Conservation (phyloP, 1,140 invertebrate genomes). For the Ceratina australensis region DNA sequence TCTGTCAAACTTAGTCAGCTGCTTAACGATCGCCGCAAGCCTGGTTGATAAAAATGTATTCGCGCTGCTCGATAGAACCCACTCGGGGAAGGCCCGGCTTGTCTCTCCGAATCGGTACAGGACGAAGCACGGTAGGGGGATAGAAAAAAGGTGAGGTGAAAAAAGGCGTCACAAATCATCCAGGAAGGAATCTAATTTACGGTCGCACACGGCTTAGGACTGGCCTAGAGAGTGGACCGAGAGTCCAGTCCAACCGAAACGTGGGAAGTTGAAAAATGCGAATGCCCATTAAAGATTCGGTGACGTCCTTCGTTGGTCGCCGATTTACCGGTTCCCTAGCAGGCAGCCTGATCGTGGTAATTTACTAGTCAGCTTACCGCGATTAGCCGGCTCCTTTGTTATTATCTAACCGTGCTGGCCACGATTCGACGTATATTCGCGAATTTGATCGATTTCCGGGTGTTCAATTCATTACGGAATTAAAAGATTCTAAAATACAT, state of each 20-base stretch:
- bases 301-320: slow-evolving; percentile 54
- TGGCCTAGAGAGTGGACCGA: slow-evolving; percentile 31
- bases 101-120: slow-evolving; percentile 1
- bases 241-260: slow-evolving; percentile 53
- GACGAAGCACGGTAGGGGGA: not conserved
- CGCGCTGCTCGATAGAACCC: not conserved
- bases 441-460: slow-evolving; percentile 2
- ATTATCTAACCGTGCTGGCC: slow-evolving; percentile 19
- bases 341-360: slow-evolving; percentile 44
- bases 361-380: slow-evolving; percentile 56
- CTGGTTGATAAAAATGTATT: not conserved
- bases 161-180: slow-evolving; percentile 68
- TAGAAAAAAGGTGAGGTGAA: not conserved
- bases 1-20: no score
- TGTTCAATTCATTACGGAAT: not conserved
- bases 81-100: not conserved
- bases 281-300: slow-evolving; percentile 64
- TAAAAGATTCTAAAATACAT: not conserved
- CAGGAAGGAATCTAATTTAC: slow-evolving; percentile 71
- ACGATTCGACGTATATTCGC: not conserved
- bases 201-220: slow-evolving; percentile 63
- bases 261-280: slow-evolving; percentile 73
- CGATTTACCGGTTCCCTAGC: slow-evolving; percentile 59
- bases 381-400: slow-evolving; percentile 61
- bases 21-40: not conserved